Conservation (phyloP, 2,797 vertebrate genomes). For the Dicrostonyx torquatus region DNA sequence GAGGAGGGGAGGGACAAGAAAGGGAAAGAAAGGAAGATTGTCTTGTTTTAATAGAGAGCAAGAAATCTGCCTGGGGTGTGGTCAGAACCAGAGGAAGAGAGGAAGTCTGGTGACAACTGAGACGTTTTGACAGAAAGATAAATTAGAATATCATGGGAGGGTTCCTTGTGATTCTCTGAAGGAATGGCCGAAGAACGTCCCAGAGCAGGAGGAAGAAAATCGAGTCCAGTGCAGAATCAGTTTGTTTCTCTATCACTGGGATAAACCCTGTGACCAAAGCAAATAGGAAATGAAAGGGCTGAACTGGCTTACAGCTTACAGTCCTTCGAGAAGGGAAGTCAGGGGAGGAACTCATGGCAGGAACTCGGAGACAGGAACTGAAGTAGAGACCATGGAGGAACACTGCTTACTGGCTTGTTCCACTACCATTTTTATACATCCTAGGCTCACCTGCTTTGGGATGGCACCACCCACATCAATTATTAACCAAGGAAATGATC, state of each 20-base stretch:
- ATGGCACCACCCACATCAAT: not conserved
- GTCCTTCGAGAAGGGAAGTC: not conserved
- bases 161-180: not conserved
- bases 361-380: not conserved
- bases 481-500: not conserved
- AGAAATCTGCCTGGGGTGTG: not conserved
- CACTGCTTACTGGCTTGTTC: not conserved
- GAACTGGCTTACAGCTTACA: not conserved
- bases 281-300: not conserved
- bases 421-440: not conserved
- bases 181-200: not conserved
- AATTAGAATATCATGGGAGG: not conserved
- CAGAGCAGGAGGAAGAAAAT: not conserved
- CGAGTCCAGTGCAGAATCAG: not conserved
- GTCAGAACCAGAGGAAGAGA: not conserved
- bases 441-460: no score
- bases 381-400: not conserved
- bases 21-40: not conserved
- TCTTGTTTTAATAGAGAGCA: not conserved
- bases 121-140: not conserved
- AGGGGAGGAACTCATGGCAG: not conserved
- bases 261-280: not conserved
- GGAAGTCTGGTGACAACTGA: not conserved
- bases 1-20: not conserved
- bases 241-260: not conserved